A percentile compares a stretch with the other conserved stretches of the same genome.
These are phyloP conservation scores for Sminthurides aquaticus DNA, from an alignment of 2,888 invertebrate genomes.

Conservation along the genomic window DNA sequence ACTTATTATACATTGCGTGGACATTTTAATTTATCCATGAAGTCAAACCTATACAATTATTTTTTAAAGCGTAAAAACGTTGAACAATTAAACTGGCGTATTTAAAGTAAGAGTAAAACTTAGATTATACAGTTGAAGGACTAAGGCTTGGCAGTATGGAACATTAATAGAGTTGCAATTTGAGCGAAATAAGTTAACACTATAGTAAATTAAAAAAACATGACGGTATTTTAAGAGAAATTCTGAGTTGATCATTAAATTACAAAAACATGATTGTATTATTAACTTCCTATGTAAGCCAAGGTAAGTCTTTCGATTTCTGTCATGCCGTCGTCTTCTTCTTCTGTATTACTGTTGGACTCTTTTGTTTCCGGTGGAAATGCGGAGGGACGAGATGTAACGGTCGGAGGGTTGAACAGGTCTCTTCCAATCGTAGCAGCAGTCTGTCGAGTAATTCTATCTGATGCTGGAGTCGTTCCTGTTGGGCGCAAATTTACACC, in stretches of 20 bases:
- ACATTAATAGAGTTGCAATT: too few species aligned
- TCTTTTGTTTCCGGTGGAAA: neutral
- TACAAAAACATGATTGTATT: neutral
- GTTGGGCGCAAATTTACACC: neutral
- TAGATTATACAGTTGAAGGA: too few species aligned
- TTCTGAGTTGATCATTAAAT: neutral
- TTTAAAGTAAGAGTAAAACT: too few species aligned
- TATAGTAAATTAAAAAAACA: neutral
- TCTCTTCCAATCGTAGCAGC: too few species aligned
- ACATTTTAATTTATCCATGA: too few species aligned
- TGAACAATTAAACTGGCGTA: too few species aligned
- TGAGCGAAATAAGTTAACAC: neutral
- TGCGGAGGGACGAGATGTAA: neutral
- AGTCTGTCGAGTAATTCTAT: neutral
- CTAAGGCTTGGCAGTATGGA: too few species aligned
- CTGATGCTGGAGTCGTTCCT: neutral
- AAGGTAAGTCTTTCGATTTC: conserved; percentile 4
- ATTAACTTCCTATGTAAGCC: neutral
- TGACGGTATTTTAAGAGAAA: neutral
- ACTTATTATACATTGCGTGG: too few species aligned
- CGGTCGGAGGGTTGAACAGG: too few species aligned
- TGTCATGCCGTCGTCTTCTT: neutral
- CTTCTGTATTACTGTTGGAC: too few species aligned
- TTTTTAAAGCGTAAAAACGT: too few species aligned
- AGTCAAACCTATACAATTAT: too few species aligned